phyloP scores from a whole-genome alignment of 2,888 invertebrate genomes.

The Dorcus hopei region DNA sequence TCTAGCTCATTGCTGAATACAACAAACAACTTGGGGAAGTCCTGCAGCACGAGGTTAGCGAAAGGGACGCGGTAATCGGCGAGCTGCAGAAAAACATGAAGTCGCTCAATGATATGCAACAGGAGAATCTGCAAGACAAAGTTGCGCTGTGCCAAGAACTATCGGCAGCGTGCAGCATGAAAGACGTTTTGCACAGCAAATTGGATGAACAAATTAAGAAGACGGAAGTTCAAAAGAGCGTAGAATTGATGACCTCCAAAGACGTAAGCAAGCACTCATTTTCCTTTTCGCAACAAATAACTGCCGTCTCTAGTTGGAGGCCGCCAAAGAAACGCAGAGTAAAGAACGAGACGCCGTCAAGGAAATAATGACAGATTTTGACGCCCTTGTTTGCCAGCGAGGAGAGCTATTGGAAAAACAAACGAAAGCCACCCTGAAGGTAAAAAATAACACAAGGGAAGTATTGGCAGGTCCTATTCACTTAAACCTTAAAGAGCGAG shows the following conservation, averaged over 20 bases:
- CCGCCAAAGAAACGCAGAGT: conserved; percentile 38
- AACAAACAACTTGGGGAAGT: conserved; percentile 44
- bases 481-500: background rate
- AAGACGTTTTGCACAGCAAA: conserved; percentile 37
- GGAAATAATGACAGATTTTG: conserved; percentile 35
- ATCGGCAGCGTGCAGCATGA: conserved; percentile 38
- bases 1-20: conserved; percentile 42
- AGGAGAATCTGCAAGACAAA: conserved; percentile 42
- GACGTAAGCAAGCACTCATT: conserved; percentile 24
- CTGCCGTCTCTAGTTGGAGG: conserved; percentile 31
- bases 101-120: conserved; percentile 38
- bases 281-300: too few relatives aligned
- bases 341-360: conserved; percentile 36
- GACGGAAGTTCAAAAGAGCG: conserved; percentile 26
- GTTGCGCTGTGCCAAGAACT: conserved; percentile 42
- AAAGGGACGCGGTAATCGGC: conserved; percentile 38
- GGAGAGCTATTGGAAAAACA: conserved; percentile 31
- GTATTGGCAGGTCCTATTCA: background rate
- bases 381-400: conserved; percentile 31
- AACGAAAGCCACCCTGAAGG: conserved; percentile 29
- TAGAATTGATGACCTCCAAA: conserved; percentile 20
- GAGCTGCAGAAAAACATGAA: conserved; percentile 39
- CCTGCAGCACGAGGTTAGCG: conserved; percentile 38
- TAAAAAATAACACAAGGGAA: conserved; percentile 9
- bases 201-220: conserved; percentile 30